phyloP scores from a whole-genome alignment of 2,888 invertebrate genomes.

The Microplitis deprimator region DNA sequence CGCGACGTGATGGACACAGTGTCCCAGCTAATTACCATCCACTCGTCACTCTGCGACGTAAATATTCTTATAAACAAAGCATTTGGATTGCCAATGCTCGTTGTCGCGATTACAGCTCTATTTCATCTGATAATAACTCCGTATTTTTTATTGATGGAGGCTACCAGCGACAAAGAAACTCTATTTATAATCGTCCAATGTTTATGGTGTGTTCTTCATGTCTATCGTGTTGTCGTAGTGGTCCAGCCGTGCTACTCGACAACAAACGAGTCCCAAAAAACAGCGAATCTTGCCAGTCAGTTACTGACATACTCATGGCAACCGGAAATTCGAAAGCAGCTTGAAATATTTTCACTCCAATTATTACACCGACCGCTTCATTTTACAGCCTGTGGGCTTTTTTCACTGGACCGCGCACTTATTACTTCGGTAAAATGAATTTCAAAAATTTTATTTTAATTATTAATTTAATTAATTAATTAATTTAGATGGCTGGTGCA shows the following conservation, averaged over 20 bases:
- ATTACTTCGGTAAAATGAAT: constrained; percentile 73
- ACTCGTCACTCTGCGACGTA: constrained; percentile 74
- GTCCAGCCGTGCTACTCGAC: constrained; percentile 77
- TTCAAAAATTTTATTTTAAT: not conserved
- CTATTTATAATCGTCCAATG: constrained; percentile 74
- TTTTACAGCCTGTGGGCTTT: constrained; percentile 76
- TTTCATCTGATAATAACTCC: constrained; percentile 77
- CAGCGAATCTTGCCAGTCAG: constrained; percentile 72
- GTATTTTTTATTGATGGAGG: constrained; percentile 76
- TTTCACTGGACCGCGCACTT: constrained; percentile 74
- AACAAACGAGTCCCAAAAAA: constrained; percentile 72
- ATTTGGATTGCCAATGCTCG: constrained; percentile 74
- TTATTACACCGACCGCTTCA: constrained; percentile 74
- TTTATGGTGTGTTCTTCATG: constrained; percentile 75
- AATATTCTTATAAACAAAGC: constrained; percentile 73
- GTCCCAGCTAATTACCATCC: constrained; percentile 73
- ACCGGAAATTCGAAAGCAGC: constrained; percentile 70
- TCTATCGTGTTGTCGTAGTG: constrained; percentile 74
- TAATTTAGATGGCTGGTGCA: constrained; percentile 74
- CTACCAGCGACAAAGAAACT: constrained; percentile 72
- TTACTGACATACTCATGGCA: constrained; percentile 65
- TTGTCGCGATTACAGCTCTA: constrained; percentile 74
- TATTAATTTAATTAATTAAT: constrained; percentile 23
- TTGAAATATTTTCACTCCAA: constrained; percentile 76
- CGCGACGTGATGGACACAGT: constrained; percentile 67